Evolutionary conservation across 2,888 invertebrate genomes (phyloP).

Genomic region (Plagodis pulveraria): DNA sequence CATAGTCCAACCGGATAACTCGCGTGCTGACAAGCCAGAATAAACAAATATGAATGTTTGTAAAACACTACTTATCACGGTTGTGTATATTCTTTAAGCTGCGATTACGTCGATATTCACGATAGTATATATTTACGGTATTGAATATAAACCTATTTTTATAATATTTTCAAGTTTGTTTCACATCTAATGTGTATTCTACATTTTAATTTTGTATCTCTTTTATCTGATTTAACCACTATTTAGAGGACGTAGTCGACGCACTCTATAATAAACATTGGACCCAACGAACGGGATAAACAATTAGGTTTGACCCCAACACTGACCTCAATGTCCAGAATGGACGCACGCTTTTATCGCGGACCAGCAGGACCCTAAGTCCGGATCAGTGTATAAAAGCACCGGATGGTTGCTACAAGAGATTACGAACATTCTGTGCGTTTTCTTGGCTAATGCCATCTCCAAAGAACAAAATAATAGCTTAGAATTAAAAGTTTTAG

Average conservation of each 20-base stretch:
- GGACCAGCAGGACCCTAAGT: slow-evolving; percentile 18
- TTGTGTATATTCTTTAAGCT: too few relatives aligned
- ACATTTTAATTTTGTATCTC: neutral
- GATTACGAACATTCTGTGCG: slow-evolving; percentile 21
- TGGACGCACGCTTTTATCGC: slow-evolving; percentile 22
- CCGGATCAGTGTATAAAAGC: slow-evolving; percentile 20
- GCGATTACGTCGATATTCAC: too few relatives aligned
- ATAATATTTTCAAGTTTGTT: too few relatives aligned
- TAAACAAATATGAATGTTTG: too few relatives aligned
- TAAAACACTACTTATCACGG: too few relatives aligned
- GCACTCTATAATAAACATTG: neutral
- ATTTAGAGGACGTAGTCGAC: too few relatives aligned
- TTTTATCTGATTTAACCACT: neutral
- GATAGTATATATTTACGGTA: too few relatives aligned
- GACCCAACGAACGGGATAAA: neutral
- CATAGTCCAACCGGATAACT: too few relatives aligned
- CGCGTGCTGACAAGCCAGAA: too few relatives aligned
- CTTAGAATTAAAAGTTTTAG: too few relatives aligned
- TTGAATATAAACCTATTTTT: too few relatives aligned
- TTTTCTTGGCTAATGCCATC: slow-evolving; percentile 7
- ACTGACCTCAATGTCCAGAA: slow-evolving; percentile 2
- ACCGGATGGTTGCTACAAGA: slow-evolving; percentile 17
- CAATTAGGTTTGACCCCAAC: slow-evolving; percentile 3
- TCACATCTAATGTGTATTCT: too few relatives aligned
- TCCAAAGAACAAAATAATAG: neutral